Base-by-base conservation (phyloP, 1,140 invertebrate species). In the Plectrocnemia conspersa region DNA sequence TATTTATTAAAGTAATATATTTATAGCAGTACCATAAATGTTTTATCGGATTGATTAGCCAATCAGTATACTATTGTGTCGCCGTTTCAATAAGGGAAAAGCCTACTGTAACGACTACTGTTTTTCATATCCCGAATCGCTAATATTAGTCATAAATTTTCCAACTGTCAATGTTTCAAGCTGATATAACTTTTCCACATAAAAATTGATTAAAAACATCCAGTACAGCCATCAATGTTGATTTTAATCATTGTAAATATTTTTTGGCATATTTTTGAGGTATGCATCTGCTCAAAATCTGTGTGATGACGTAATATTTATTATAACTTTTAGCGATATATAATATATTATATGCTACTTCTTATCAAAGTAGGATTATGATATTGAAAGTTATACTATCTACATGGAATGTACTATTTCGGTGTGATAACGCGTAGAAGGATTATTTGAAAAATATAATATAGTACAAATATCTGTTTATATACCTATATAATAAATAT, bases 321-420 rank as follows among this genome's bases (percentile, higher is more conserved):
- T 13, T 38, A 4, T 5, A 38, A 38, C 11, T 45, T 45, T 45
- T 23, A 21, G 7, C 6, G 19, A 22, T 19, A 7, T 22, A 7
- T 22, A 22, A 13, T 35, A 35, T 35, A 35, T 35, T 35, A 13
- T 4, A 11, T 7, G 6, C 13, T 10, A 2, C 3, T 25, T 27
- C 7, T 45, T 45, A 45, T 45, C 42, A 21, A 2, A 4, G 2
- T 21, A 50, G 47, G 47, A 50, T 50, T 50, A 50, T 23, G 13
- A 50, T 50, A 50, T 38, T 38, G 35, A 32, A 50, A 38, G 19
- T 50, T 50, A 32, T 50, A 25, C 29, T 29, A 45, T 45, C 22
- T 6, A 13, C 35, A 5, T 13, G 35, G 18, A 38, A 38, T 38
- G 35, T n/a, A 7, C 27, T 29, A 29, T n/a, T 7, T 29, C n/a